These are phyloP conservation scores for Gavia stellata DNA, from an alignment of 2,113 vertebrate species.

Conservation along the genomic window DNA sequence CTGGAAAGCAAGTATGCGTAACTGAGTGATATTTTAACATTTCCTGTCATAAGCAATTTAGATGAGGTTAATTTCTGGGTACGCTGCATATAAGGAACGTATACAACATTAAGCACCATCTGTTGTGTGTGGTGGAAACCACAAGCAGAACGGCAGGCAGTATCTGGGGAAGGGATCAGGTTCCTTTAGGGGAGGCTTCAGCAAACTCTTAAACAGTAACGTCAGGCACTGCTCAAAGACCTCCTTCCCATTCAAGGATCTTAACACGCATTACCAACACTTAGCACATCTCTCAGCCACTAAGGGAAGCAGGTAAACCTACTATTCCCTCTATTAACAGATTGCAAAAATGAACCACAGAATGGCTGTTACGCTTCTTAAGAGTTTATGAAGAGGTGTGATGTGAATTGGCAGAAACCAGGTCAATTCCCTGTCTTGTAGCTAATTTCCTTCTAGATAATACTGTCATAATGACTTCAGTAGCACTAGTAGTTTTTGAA, in stretches of 20 bases:
- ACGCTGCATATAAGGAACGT: neutral
- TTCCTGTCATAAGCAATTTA: neutral
- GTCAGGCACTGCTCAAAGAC: neutral
- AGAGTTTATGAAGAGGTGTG: neutral
- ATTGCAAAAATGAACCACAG: neutral
- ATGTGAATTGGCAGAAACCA: neutral
- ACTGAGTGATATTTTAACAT: neutral
- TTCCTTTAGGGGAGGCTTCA: neutral
- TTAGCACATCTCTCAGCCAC: neutral
- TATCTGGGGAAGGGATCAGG: neutral
- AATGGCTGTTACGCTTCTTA: neutral
- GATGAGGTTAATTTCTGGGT: neutral
- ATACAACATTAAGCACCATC: neutral
- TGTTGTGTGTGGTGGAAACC: rapidly evolving
- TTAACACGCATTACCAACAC: neutral
- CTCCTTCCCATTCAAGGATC: neutral
- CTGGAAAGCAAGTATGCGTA: neutral
- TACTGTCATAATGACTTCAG: neutral
- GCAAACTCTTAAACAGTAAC: neutral
- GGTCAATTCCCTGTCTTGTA: neutral
- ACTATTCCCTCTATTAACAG: neutral
- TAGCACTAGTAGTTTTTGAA: neutral
- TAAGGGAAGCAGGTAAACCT: neutral
- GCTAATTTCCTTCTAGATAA: neutral
- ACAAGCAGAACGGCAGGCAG: neutral